Base-by-base conservation (phyloP, 2,113 vertebrate species). In the Willisornis vidua region DNA sequence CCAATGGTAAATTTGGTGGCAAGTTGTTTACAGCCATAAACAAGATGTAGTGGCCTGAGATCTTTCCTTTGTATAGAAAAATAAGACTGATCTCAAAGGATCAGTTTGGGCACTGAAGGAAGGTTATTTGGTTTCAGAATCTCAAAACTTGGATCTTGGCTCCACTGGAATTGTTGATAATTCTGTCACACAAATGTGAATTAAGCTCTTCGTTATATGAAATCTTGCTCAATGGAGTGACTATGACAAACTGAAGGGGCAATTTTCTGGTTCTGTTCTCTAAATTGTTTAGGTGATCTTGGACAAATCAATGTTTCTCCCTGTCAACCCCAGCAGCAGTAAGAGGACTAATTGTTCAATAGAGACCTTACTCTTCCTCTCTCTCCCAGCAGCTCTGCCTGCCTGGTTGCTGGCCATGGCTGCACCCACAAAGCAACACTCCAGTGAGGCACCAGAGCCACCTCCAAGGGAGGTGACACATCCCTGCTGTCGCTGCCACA, bases 321-420 rank as follows among this genome's bases (percentile, higher is more conserved):
- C 52, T 58, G 16, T 58, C 19, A 7, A 3, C 43, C 15, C 19
- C 63, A 51, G 18, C 0, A 49, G 39, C 39, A 51, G 39, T 24
- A 71, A 48, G 74, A 62, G 37, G 17, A 48, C 23, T 48, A 17
- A n/a, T 16, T 14, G 37, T 46, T 61, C 43, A 46, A 58, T 1
- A 12, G 58, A 76, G 26, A 16, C 31, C 12, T 26, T 35, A 10
- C 25, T 58, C 23, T 37, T 75, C 24, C 43, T 28, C 11, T 8
- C 0, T 0, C 29, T 46, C 7, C 14, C 28, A 26, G 62, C 55
- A 51, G 55, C 75, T 70, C 3, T 19, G 19, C 33, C 43, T 8
- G 16, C 51, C 41, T 0, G 0, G 12, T 20, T 39, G 17, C 72
- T 19, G n/a, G 67, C n/a, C 26, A 1, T 3, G 48, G 61, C 61